Evolutionary conservation across 2,797 vertebrate genomes (phyloP), one percentile per base, ranked within the genome.

Genomic region (Lycodopsis pacificus): DNA sequence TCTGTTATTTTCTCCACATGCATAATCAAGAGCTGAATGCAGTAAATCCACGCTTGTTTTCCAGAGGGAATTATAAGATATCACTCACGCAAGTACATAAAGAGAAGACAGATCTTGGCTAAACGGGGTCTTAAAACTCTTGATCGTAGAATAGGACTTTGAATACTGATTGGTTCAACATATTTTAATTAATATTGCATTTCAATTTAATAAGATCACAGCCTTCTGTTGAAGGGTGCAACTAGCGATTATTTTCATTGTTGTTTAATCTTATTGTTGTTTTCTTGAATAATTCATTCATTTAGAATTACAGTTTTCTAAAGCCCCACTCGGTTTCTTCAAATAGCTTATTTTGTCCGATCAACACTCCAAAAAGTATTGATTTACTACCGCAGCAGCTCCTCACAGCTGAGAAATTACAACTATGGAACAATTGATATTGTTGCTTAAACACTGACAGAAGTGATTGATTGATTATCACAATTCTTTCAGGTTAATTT

Each of bases 1-100:
- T 71, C 57, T 62, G 53, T 62, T 72, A 42, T 73, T 79, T 71
- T 61, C 65, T 56, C 38, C 32, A 65, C 53, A 65, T 68, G 36
- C 34, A 25, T 65, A 61, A 65, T 56, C 34, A 77, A 49, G 25
- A 46, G 38, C 53, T 68, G 30, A 64, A 67, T 49, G 8, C n/a
- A 44, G 6, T 46, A 25, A 42, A 49, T 48, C 62, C 20, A 61
- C 42, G 34, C 32, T 68, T 80, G 12, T 30, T 36, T 42, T 51
- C 12, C 71, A 25, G 34, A 22, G 48, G 20, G 48, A 49, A n/a
- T 49, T 49, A 49, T 20, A 49, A 49, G 48, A 46, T 46, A 46
- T 74, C 20, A 66, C n/a, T 71, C 19, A 4, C 25, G 30, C 53
- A 10, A 27, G 34, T 64, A 36, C 9, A 63, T 30, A 1, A 49